A percentile compares a stretch with the other conserved stretches of the same genome.
phyloP scores from a whole-genome alignment of 2,888 invertebrate species.

The Scaptomyza tumidula region DNA sequence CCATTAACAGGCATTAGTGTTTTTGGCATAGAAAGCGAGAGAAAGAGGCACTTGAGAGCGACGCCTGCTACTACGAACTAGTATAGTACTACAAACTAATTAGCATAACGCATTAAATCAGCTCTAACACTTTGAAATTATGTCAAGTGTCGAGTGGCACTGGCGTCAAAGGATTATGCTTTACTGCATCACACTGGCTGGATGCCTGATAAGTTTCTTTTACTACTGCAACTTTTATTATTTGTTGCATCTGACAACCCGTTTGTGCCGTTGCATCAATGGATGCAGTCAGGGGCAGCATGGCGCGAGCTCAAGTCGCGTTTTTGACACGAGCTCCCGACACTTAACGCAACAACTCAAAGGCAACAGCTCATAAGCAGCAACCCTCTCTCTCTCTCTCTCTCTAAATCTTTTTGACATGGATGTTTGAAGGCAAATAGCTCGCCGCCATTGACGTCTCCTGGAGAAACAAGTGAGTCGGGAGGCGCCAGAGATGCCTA shows the following conservation, averaged over 20 bases:
- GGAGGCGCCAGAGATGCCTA: constrained; percentile 14
- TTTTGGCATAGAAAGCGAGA: constrained; percentile 23
- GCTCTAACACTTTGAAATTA: constrained; percentile 69
- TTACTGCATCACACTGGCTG: constrained; percentile 19
- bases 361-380: constrained; percentile 59
- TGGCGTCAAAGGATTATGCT: constrained; percentile 69
- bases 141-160: constrained; percentile 64
- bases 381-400: background rate
- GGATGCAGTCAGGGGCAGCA: constrained; percentile 1
- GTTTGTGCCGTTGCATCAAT: constrained; percentile 4
- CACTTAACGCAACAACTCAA: constrained; percentile 63
- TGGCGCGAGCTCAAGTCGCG: constrained; percentile 35
- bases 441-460: constrained; percentile 36
- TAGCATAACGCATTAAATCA: constrained; percentile 75
- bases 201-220: constrained; percentile 43
- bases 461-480: constrained; percentile 7
- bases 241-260: background rate
- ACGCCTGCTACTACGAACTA: constrained; percentile 21
- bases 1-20: constrained; percentile 69
- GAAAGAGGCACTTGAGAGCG: constrained; percentile 43
- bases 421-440: constrained; percentile 39
- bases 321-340: constrained; percentile 69
- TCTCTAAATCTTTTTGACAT: background rate
- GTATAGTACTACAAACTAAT: constrained; percentile 60
- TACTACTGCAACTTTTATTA: constrained; percentile 33